Percentiles rank a stretch among this genome's conserved stretches.
Conservation (phyloP, 1,140 invertebrate species). For the Drosophila carrolli region DNA sequence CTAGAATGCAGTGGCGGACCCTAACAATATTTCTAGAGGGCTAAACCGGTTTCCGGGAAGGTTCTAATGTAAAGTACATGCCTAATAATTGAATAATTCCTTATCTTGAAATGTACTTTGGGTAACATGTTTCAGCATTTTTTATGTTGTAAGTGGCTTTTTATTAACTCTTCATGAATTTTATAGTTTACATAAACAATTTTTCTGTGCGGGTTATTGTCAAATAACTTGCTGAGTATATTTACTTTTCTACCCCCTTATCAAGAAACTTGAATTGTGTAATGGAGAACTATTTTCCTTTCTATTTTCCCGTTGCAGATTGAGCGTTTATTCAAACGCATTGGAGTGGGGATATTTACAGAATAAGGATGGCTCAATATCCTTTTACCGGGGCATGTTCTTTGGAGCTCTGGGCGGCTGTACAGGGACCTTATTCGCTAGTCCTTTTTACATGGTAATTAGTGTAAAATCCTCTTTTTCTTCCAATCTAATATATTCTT, state of each 20-base stretch:
- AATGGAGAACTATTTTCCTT: no score
- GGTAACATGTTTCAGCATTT: no score
- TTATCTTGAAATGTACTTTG: no score
- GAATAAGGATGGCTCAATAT: not conserved
- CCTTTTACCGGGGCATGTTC: slow-evolving; percentile 15
- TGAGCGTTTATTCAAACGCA: slow-evolving; percentile 16
- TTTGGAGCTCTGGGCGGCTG: slow-evolving; percentile 13
- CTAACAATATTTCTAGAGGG: not conserved
- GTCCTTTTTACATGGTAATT: slow-evolving; percentile 33
- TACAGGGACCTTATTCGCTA: not conserved
- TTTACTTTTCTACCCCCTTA: not conserved
- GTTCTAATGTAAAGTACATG: no score
- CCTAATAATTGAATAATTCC: no score
- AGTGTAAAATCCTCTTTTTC: not conserved
- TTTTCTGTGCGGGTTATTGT: not conserved
- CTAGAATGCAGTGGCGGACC: not conserved
- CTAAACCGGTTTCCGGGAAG: no score
- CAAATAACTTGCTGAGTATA: not conserved
- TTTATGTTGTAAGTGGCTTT: no score
- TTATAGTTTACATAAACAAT: no score
- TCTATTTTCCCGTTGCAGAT: not conserved
- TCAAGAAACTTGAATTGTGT: not conserved
- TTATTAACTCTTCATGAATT: no score
- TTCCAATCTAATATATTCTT: not conserved
- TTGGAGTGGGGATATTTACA: slow-evolving; percentile 17